Base-by-base conservation (phyloP, 2,113 vertebrate genomes). In the Uropsilus gracilis region DNA sequence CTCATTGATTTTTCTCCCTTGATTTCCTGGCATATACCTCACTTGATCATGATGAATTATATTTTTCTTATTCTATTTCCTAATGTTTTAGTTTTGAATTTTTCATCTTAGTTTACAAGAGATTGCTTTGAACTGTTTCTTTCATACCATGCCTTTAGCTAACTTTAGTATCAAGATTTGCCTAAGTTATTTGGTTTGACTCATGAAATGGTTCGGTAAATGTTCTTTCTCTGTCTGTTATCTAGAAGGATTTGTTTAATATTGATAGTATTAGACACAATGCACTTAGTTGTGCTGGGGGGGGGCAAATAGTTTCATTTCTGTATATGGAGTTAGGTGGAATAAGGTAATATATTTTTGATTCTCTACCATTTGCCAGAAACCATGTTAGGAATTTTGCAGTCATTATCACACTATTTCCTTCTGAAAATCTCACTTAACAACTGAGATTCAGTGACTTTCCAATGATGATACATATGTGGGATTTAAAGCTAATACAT, bases 331-430 rank as follows among this genome's bases (percentile, higher is more conserved):
- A 96, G 46, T 32, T 92, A 96, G 77, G 82, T 95, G 77, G 73
- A 77, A 42, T 68, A 85, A 26, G 42, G 73, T 92, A 86, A 85
- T 68, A 73, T 88, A 81, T 66, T 94, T 95, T 90, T 85, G 14
- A 83, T 90, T 59, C 42, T 30, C 32, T 77, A 61, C 55, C 32
- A 32, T 96, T 63, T 95, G 46, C 86, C 68, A 91, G 55, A 92
- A 37, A 86, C 73, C 83, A 86, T 64, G 86, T 73, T 91, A 83
- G 28, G 89, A 94, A 94, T 97, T 96, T 95, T 89, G 86, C 50
- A 83, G 68, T 96, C 92, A 93, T 94, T 89, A 80, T 93, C 44
- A 90, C 83, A 94, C 95, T 94, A 61, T 93, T 96, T 94, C 44
- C 92, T 94, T 93, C 85, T 91, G 95, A 93, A 96, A 94, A 86